Evolutionary conservation across 2,888 invertebrate genomes (phyloP), one percentile per base, ranked within the genome.

Genomic region (Athalia rosae): DNA sequence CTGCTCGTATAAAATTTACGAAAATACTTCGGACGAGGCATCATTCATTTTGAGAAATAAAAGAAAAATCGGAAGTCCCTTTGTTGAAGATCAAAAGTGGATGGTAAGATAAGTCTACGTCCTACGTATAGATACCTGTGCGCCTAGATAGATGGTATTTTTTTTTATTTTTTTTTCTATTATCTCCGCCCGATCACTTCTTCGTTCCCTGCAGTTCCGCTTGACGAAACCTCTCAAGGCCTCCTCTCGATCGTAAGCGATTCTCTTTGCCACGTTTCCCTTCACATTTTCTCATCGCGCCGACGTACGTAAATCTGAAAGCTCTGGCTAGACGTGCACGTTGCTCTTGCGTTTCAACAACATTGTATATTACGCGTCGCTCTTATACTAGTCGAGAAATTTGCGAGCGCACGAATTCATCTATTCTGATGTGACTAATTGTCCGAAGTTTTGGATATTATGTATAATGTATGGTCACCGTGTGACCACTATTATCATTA

Each of bases 161-260:
- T 47, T 47, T 50, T 53, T 7, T 9, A 3, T 45, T 58, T 5
- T 58, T 15, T 41, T 56, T 56, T 2, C 13, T 15, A 13, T 45
- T 4, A 71, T 58, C 53, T 50, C 50, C 58, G 56, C 58, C 58
- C 71, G 71, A 71, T 71, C 71, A 71, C 71, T 71, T n/a, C 15
- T 67, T 9, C 58, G 56, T 71, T 71, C 71, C 71, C 71, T 71
- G 71, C 45, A 71, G 71, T 71, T 71, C 71, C 71, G 45, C 71
- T 71, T 58, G 71, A 71, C 71, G 71, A 58, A 71, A 71, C 45
- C 71, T 71, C 71, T 58, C 71, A 71, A 71, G 71, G 71, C 71
- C 71, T 71, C 71, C 58, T 45, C 71, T 71, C 45, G 58, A 13
- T 71, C 58, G 71, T 71, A 71, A 71, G 71, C 71, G 71, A 58